Evolutionary conservation across 2,888 invertebrate genomes (phyloP), one percentile per base, ranked within the genome.

Genomic region (Melanostoma mellinum): DNA sequence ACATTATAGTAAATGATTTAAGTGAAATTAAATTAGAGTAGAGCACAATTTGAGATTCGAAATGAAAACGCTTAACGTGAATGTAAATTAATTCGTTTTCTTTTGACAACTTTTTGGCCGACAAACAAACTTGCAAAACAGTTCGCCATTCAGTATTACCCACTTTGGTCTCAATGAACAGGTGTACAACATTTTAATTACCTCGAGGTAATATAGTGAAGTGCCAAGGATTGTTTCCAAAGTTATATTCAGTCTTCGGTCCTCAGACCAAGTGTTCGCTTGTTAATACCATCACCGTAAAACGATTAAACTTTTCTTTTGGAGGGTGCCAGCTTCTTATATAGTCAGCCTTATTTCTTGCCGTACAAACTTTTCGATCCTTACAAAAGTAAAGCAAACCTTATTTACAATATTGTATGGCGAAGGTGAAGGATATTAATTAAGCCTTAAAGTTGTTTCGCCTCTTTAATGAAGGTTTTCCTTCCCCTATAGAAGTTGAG

Each of bases 221-320:
- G 82, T 84, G 82, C 78, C 53, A 67, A 84, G 77, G 65, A 78
- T 84, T 84, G 82, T 74, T 84, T 69, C 42, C 10, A 65, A 84
- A 84, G 74, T 84, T 74, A 74, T 74, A 71, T 78, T 69, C 32
- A 56, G 58, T 75, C 46, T 56, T 56, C 55, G 20, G 20, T 20
- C 20, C 20, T 20, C 20, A 20, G 1, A 20, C 20, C 20, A 20
- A 20, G 63, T 63, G 68, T 63, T 52, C 56, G 65, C 55, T 46
- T 69, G 71, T 72, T 82, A 20, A 20, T 20, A 20, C 20, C 61
- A 73, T 61, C 65, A 72, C 76, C 38, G 46, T 67, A 73, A 78
- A 60, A 73, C 55, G 71, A 72, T 72, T 76, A 71, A 76, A 75
- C 67, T 81, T 81, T 60, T 48, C 55, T 67, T 4, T 3, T 32